Percentiles rank a stretch among this genome's conserved stretches.
Evolutionary conservation across 2,797 vertebrate species (phyloP).

Genomic region (Thaleichthys pacificus): DNA sequence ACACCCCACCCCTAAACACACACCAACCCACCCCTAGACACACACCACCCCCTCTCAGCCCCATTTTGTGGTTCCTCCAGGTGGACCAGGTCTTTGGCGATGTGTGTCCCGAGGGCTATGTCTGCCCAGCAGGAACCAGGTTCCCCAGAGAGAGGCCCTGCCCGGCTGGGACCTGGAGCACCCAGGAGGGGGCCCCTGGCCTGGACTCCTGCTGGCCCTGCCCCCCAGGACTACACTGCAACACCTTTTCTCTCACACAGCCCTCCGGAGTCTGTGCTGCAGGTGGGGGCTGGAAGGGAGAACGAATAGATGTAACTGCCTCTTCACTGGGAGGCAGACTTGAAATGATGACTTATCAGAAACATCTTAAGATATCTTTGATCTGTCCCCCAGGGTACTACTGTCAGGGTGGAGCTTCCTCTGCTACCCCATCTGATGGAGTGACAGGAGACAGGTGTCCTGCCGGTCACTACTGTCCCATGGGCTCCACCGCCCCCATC

Average conservation of each 20-base stretch:
- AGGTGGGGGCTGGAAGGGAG: slow-evolving; percentile 62
- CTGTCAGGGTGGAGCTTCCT: slow-evolving; percentile 73
- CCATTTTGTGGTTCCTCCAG: slow-evolving; percentile 54
- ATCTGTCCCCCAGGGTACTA: slow-evolving; percentile 79
- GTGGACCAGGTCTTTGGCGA: slow-evolving; percentile 77
- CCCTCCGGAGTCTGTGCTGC: slow-evolving; percentile 76
- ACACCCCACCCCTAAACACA: background rate
- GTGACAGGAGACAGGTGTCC: slow-evolving; percentile 77
- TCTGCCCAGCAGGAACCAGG: slow-evolving; percentile 81
- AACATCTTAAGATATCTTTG: background rate
- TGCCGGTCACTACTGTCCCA: slow-evolving; percentile 74
- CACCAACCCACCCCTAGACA: background rate
- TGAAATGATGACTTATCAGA: background rate
- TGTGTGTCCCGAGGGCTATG: slow-evolving; percentile 79
- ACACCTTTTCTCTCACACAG: slow-evolving; percentile 71
- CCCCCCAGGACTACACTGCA: slow-evolving; percentile 83
- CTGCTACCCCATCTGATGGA: slow-evolving; percentile 72
- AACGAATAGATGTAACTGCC: background rate
- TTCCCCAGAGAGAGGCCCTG: slow-evolving; percentile 78
- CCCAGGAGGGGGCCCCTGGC: slow-evolving; percentile 73
- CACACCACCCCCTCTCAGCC: too few relatives aligned
- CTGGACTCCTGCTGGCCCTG: slow-evolving; percentile 79
- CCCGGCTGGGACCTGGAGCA: slow-evolving; percentile 84
- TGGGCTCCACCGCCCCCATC: slow-evolving; percentile 68
- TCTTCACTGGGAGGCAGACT: background rate